Conservation (phyloP, 2,113 vertebrate species). For the Phyllostomus discolor region DNA sequence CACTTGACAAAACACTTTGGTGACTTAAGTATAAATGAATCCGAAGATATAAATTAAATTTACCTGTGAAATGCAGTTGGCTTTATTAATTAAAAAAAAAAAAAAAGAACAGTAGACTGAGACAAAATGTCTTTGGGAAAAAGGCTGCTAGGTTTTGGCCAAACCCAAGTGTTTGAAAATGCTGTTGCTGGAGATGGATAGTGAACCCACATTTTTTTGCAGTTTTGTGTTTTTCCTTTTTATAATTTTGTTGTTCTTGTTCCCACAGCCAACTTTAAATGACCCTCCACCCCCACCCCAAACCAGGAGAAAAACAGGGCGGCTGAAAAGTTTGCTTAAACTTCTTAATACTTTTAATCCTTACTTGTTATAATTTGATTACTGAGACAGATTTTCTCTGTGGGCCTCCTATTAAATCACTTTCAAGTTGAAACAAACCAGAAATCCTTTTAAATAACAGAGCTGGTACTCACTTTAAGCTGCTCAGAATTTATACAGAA, state of each 20-base stretch:
- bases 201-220: background rate
- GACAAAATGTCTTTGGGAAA: constrained; percentile 28
- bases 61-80: constrained; percentile 47
- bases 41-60: constrained; percentile 43
- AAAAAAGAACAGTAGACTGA: background rate
- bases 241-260: constrained; percentile 78
- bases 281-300: background rate
- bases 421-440: constrained; percentile 87
- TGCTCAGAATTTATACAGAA: constrained; percentile 73
- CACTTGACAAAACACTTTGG: constrained; percentile 26
- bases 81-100: background rate
- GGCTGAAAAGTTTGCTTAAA: constrained; percentile 82
- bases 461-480: constrained; percentile 76
- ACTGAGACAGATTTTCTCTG: constrained; percentile 84
- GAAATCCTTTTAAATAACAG: constrained; percentile 84
- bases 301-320: constrained; percentile 63
- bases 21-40: constrained; percentile 47
- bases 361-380: constrained; percentile 88
- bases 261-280: constrained; percentile 78
- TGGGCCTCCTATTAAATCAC: constrained; percentile 84
- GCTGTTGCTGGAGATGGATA: constrained; percentile 38
- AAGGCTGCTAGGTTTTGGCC: constrained; percentile 16
- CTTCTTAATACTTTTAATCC: constrained; percentile 87
- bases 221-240: constrained; percentile 65
- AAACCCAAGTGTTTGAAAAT: constrained; percentile 60